These are phyloP conservation scores for Pseudochromis fuscus DNA, from an alignment of 2,797 vertebrate genomes.

Conservation along the genomic window DNA sequence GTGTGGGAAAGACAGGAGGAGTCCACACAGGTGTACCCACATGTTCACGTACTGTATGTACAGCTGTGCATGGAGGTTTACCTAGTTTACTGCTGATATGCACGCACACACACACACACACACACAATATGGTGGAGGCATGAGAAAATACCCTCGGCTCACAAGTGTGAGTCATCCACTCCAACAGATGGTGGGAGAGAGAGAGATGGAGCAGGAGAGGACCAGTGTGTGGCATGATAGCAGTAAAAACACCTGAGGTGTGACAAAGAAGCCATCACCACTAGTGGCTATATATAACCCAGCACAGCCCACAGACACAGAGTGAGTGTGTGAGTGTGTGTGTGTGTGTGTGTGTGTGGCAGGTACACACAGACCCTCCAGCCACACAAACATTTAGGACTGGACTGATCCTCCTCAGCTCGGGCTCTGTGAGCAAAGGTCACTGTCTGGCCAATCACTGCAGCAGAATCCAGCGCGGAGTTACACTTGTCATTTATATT, in stretches of 20 bases:
- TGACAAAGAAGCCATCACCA: constrained; percentile 47
- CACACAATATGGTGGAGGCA: constrained; percentile 4
- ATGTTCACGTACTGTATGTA: background rate
- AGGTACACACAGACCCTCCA: constrained; percentile 6
- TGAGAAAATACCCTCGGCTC: constrained; percentile 58
- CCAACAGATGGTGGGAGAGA: constrained; percentile 53
- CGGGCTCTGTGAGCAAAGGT: constrained; percentile 18
- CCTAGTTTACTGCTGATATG: background rate
- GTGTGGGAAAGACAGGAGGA: background rate
- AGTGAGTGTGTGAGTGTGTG: constrained; percentile 4
- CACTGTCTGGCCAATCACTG: constrained; percentile 2
- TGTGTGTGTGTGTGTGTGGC: background rate
- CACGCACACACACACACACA: background rate
- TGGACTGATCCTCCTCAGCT: constrained; percentile 1
- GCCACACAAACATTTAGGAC: background rate
- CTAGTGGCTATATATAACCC: constrained; percentile 46
- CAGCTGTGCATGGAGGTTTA: background rate
- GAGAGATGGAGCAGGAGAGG: constrained; percentile 33
- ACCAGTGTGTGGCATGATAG: constrained; percentile 28
- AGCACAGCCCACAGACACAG: constrained; percentile 6
- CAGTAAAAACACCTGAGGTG: constrained; percentile 58
- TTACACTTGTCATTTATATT: constrained; percentile 9
- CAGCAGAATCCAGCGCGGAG: constrained; percentile 8
- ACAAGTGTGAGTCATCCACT: constrained; percentile 57
- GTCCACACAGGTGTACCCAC: constrained; percentile 6